A percentile compares a stretch with the other conserved stretches of the same genome.
Evolutionary conservation across 2,888 invertebrate genomes (phyloP).

Genomic region (Thymelicus sylvestris): DNA sequence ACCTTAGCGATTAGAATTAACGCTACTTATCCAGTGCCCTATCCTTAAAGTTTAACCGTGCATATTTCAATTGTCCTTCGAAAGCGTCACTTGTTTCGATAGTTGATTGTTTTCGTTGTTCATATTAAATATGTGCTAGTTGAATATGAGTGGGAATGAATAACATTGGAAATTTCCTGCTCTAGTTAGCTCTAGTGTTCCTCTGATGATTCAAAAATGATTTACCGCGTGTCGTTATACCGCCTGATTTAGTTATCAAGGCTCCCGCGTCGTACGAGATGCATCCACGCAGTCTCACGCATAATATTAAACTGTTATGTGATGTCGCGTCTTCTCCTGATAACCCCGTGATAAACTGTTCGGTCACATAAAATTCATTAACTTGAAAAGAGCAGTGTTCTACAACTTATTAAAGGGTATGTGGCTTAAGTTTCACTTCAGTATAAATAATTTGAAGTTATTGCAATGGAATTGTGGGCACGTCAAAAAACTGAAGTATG

Average conservation of each 20-base stretch:
- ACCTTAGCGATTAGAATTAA: conserved; percentile 51
- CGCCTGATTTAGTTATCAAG: conserved; percentile 62
- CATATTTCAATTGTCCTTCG: conserved; percentile 56
- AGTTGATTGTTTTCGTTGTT: background rate
- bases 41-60: conserved; percentile 40
- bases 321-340: conserved; percentile 48
- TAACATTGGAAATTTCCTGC: conserved; percentile 20
- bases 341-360: conserved; percentile 66
- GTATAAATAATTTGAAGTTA: conserved; percentile 43
- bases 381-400: conserved; percentile 37
- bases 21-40: conserved; percentile 44
- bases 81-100: conserved; percentile 48
- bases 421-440: conserved; percentile 31
- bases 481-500: conserved; percentile 44
- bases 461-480: conserved; percentile 12
- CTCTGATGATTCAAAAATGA: conserved; percentile 49
- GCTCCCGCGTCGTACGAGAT: conserved; percentile 55
- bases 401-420: conserved; percentile 40
- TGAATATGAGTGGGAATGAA: conserved; percentile 12
- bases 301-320: conserved; percentile 49
- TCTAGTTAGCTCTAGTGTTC: background rate
- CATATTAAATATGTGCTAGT: background rate
- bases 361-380: conserved; percentile 35
- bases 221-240: conserved; percentile 53
- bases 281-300: conserved; percentile 53